phyloP scores from a whole-genome alignment of 37 sponge, comb jelly and placozoan genomes.

The Tethya wilhelma region DNA sequence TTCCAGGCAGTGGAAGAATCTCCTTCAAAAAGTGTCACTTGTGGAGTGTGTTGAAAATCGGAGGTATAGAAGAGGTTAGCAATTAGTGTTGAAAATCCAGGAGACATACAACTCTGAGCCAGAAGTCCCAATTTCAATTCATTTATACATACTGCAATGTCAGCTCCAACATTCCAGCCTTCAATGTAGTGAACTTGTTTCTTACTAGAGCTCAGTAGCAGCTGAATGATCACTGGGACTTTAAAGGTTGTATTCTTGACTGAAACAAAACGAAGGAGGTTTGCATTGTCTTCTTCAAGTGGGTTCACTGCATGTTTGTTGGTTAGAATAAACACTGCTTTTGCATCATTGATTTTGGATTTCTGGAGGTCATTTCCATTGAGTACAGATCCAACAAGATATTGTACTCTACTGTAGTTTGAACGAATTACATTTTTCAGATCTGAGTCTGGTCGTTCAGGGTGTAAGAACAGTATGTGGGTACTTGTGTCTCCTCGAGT shows the following conservation, averaged over 20 bases:
- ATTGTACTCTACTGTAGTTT: slow-evolving; percentile 58
- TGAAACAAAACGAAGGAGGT: slow-evolving; percentile 74
- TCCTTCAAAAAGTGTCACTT: neutral
- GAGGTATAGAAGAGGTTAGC: slow-evolving; percentile 71
- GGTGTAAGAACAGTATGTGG: slow-evolving; percentile 67
- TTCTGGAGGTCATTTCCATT: slow-evolving; percentile 42
- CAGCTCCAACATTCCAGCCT: slow-evolving; percentile 39
- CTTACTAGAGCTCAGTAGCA: slow-evolving; percentile 47
- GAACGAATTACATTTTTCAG: slow-evolving; percentile 47
- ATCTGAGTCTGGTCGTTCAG: slow-evolving; percentile 38
- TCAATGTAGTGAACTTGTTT: slow-evolving; percentile 26
- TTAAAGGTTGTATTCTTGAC: slow-evolving; percentile 58
- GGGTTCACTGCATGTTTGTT: slow-evolving; percentile 46
- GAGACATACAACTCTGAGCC: slow-evolving; percentile 75
- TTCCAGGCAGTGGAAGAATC: slow-evolving; percentile 14
- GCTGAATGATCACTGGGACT: slow-evolving; percentile 74
- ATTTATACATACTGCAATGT: slow-evolving; percentile 62
- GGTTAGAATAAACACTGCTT: slow-evolving; percentile 71
- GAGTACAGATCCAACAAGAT: slow-evolving; percentile 63
- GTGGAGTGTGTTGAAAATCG: neutral
- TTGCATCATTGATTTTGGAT: slow-evolving; percentile 37
- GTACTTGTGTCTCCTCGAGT: slow-evolving; percentile 36
- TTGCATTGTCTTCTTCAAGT: slow-evolving; percentile 55
- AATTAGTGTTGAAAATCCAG: slow-evolving; percentile 81
- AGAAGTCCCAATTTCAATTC: slow-evolving; percentile 80